These are phyloP conservation scores for Phylloscopus trochilus DNA, from an alignment of 2,113 vertebrate species.

Conservation along the genomic window DNA sequence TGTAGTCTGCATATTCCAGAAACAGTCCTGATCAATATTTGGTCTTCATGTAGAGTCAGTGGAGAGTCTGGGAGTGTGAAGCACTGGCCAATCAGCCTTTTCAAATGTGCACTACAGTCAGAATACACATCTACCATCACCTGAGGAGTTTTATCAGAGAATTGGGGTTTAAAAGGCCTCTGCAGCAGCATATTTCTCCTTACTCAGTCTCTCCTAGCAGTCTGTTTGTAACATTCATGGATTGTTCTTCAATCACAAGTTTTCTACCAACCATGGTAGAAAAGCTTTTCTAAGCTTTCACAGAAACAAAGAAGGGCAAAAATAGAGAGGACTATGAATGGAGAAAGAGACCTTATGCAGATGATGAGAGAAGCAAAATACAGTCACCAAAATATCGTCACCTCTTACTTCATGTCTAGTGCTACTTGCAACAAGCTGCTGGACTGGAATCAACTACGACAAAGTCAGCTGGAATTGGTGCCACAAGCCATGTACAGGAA, in stretches of 20 bases:
- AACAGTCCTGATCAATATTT: neutral
- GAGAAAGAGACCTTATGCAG: neutral
- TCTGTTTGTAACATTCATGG: neutral
- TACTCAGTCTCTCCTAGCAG: neutral
- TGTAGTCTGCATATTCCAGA: neutral
- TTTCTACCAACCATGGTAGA: neutral
- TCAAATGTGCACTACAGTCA: neutral
- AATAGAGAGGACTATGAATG: neutral
- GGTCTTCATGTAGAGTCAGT: neutral
- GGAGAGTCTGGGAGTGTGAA: neutral
- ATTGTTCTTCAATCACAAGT: neutral
- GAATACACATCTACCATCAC: neutral
- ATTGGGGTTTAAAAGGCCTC: neutral
- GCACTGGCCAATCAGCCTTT: neutral
- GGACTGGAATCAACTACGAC: neutral
- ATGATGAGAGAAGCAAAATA: neutral
- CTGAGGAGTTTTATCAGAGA: neutral
- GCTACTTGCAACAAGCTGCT: neutral
- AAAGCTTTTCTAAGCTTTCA: neutral
- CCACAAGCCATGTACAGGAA: neutral
- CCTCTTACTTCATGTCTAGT: neutral
- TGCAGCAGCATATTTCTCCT: neutral
- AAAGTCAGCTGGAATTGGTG: neutral
- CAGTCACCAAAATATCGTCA: neutral
- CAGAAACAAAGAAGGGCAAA: neutral